A percentile compares a stretch with the other conserved stretches of the same genome.
Conservation (phyloP, 2,113 vertebrate species). For the Elephantulus edwardii region DNA sequence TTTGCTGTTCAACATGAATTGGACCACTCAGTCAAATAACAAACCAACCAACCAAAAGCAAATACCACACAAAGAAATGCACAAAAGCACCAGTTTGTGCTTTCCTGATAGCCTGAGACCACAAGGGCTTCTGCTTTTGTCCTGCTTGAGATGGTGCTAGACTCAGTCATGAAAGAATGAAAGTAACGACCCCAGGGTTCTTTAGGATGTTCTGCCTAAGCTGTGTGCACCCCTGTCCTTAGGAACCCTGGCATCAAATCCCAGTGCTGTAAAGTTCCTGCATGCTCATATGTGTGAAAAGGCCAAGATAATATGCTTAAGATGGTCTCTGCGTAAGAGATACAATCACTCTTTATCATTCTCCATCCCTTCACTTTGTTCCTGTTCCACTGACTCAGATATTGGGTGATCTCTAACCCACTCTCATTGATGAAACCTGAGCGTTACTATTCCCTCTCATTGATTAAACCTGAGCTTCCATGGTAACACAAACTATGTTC, state of each 20-base stretch:
- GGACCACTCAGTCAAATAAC: background rate
- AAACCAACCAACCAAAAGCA: background rate
- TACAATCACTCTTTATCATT: conserved; percentile 40
- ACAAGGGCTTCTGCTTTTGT: background rate
- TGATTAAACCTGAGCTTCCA: conserved; percentile 51
- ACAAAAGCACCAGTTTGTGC: background rate
- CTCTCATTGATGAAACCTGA: background rate
- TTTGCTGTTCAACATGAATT: background rate
- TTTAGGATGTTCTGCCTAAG: background rate
- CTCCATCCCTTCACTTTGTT: conserved; percentile 36
- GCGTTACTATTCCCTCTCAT: background rate
- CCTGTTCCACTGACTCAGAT: conserved; percentile 46
- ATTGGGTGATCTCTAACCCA: conserved; percentile 50
- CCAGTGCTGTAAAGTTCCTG: background rate
- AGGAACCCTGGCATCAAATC: background rate
- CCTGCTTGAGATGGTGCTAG: background rate
- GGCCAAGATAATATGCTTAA: background rate
- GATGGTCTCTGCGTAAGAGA: background rate
- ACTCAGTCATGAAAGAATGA: conserved; percentile 16
- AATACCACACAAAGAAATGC: background rate
- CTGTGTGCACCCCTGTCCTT: background rate
- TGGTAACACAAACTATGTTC: conserved; percentile 9
- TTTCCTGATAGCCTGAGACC: background rate
- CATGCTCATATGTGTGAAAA: background rate
- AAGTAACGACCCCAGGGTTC: background rate